phyloP scores from a whole-genome alignment of 1,140 invertebrate species.

The Trissolcus basalis region DNA sequence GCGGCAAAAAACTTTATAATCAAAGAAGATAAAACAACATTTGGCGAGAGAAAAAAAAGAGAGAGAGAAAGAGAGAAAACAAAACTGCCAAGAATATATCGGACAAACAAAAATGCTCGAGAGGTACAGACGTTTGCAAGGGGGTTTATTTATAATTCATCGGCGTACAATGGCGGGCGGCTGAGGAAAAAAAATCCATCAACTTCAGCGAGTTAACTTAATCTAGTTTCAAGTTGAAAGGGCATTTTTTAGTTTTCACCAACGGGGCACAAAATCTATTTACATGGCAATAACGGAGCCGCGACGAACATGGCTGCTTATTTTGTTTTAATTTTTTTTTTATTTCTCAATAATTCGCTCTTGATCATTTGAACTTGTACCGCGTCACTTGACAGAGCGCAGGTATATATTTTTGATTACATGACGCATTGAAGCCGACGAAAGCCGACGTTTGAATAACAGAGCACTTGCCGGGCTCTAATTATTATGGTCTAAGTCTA shows the following conservation, averaged over 20 bases:
- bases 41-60: constrained; percentile 8
- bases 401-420: no score
- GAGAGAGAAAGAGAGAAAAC: no score
- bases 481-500: constrained; percentile 27
- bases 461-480: constrained; percentile 5
- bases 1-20: constrained; percentile 1
- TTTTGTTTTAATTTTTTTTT: no score
- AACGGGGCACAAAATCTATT: no score
- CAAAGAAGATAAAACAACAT: constrained; percentile 14
- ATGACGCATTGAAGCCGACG: no score
- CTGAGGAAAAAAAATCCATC: neutral
- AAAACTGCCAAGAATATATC: constrained; percentile 6
- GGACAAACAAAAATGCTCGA: constrained; percentile 9
- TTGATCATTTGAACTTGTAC: no score
- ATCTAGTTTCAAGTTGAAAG: neutral
- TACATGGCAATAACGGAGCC: no score
- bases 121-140: constrained; percentile 4
- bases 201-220: constrained; percentile 1
- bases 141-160: constrained; percentile 14
- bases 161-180: constrained; percentile 3
- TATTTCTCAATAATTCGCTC: no score
- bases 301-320: no score
- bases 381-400: no score
- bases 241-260: neutral
- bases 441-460: constrained; percentile 28